Evolutionary conservation across 2,113 vertebrate genomes (phyloP).

Genomic region (Megaceryle torquata): DNA sequence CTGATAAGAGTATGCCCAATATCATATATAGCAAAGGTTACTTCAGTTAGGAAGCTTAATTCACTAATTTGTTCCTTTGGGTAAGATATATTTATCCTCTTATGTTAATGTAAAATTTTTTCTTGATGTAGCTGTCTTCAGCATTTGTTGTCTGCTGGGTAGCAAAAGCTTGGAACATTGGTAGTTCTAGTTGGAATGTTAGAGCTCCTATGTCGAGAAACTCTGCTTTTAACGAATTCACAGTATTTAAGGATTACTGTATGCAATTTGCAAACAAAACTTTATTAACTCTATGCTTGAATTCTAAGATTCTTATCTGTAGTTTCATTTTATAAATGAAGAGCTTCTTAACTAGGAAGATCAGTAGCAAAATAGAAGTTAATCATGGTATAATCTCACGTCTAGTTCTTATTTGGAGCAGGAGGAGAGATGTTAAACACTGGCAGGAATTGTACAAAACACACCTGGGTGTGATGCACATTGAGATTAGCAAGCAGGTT

Average conservation of each 20-base stretch:
- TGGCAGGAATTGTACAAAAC: background rate
- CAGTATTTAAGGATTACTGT: background rate
- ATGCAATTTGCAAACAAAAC: background rate
- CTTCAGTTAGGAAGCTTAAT: background rate
- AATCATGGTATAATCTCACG: background rate
- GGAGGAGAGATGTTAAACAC: background rate
- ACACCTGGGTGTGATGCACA: rapidly evolving
- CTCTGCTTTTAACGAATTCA: background rate
- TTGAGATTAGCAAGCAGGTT: background rate
- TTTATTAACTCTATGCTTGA: background rate
- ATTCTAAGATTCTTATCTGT: background rate
- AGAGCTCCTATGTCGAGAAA: background rate
- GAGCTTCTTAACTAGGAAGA: background rate
- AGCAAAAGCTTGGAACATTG: background rate
- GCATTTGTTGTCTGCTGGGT: background rate
- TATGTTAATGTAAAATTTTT: background rate
- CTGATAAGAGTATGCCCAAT: background rate
- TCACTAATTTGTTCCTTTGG: background rate
- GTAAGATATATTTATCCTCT: background rate
- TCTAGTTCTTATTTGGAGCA: background rate
- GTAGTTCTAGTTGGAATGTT: background rate
- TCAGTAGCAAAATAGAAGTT: background rate
- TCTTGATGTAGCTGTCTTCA: background rate
- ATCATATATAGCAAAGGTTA: background rate
- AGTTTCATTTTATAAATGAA: background rate